Conservation (phyloP, 2,888 invertebrate species). For the Microdon myrmicae region DNA sequence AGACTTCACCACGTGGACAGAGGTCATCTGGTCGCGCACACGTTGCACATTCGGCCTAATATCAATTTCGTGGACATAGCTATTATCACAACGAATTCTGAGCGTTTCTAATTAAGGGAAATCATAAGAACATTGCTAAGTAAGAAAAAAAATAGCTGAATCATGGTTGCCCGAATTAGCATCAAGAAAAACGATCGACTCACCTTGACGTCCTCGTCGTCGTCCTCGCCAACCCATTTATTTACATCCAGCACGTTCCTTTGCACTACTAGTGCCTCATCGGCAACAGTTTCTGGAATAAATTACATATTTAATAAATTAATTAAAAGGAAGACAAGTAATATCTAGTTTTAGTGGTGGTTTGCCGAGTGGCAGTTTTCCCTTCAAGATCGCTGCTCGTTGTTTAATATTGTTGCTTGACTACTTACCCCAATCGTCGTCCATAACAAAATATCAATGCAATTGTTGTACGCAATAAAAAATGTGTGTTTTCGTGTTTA, state of each 20-base stretch:
- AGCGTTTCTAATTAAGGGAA: too few relatives aligned
- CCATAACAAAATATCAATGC: conserved; percentile 67
- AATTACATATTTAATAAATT: conserved; percentile 30
- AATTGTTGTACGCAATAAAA: too few relatives aligned
- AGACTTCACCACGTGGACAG: conserved; percentile 60
- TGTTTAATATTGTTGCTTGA: conserved; percentile 5
- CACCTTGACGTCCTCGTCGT: conserved; percentile 87
- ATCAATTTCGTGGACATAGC: too few relatives aligned
- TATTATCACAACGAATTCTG: too few relatives aligned
- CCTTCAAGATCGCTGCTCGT: conserved; percentile 39
- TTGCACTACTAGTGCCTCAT: conserved; percentile 76
- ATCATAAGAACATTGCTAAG: too few relatives aligned
- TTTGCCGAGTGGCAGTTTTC: too few relatives aligned
- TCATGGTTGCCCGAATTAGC: too few relatives aligned
- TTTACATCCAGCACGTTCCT: conserved; percentile 74
- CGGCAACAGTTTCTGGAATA: conserved; percentile 62
- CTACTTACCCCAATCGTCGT: conserved; percentile 77
- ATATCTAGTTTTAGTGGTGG: conserved; percentile 26
- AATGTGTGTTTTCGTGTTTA: too few relatives aligned
- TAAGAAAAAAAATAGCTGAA: too few relatives aligned
- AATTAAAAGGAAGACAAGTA: conserved; percentile 24
- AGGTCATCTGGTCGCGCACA: conserved; percentile 49
- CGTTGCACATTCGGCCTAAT: too few relatives aligned
- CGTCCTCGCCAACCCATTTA: conserved; percentile 91
- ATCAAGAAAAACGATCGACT: too few relatives aligned